Base-by-base conservation (phyloP, 2,888 invertebrate genomes). In the Polyommatus iphigenia region DNA sequence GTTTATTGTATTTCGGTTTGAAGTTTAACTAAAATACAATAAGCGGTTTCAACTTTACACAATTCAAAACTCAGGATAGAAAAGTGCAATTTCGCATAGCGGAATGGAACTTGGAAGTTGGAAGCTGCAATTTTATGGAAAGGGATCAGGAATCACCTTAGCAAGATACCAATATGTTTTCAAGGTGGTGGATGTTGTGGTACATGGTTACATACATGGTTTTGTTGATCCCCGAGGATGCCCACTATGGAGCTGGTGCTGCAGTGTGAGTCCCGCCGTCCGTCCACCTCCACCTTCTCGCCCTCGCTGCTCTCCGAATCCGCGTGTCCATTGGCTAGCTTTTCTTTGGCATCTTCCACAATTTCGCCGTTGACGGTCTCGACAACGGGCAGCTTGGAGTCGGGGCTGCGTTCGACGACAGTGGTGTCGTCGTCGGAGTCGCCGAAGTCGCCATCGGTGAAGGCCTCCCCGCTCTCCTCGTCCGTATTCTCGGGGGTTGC, bases 171-270 rank as follows among this genome's bases (percentile, higher is more conserved):
- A 46, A 75, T 50, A 71, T 72, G 41, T 18, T 72, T 18, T 8
- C 20, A 73, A 79, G n/a, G n/a, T 32, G 78, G 59, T 59, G 32
- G 54, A 13, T 54, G 5, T 54, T 18, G 5, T 18, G 54, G 18
- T 54, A 57, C 76, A 76, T 72, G 78, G 67, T 82, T 89, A 92
- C 95, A 80, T 94, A 95, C 95, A 88, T 95, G 90, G 84, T 90
- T 91, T 78, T 94, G 94, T 83, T 94, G 94, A 81, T 91, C 94
- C 79, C 94, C 95, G 59, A 95, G 89, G 83, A 94, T 94, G 78
- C 94, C 94, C 76, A 95, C 92, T 81, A 95, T 94, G 77, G 92
- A 94, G 76, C 92, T 90, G 80, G 91, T 91, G 62, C 91, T 91
- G 71, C 90, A 88, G 79, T 91, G 90, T n/a, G 91, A 90, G 82